Evolutionary conservation across 2,888 invertebrate species (phyloP), one percentile per base, ranked within the genome.

Genomic region (Agonopterix heracliana): DNA sequence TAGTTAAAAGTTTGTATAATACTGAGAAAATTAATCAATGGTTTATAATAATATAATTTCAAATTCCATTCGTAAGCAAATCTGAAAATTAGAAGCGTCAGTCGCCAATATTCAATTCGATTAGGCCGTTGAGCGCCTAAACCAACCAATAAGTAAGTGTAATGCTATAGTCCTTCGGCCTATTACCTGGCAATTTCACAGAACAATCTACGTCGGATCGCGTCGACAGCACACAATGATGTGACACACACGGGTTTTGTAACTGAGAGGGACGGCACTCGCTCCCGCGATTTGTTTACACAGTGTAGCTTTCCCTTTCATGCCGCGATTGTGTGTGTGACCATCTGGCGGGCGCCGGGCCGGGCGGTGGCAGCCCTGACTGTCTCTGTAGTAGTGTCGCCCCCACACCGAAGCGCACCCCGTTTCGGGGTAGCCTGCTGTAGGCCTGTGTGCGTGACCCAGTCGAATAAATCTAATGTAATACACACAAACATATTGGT

Each of bases 121-220:
- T 86, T 81, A 83, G 74, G 72, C 72, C 69, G 75, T 77, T 75
- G 75, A 79, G 74, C 79, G 72, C 68, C 77, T 81, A 80, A 84
- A 73, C 76, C 78, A 74, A 77, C 77, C 80, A 83, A 83, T 85
- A 83, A 85, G 81, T 86, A 82, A 81, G 81, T 86, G 85, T 86
- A 86, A 85, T 84, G 74, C 78, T 80, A 83, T 79, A 86, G 85
- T 79, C 80, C 78, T 78, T 76, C 78, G 75, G 84, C 84, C 86
- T 88, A 88, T 87, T 88, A 88, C 88, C 88, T 88, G 87, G 83
- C 86, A 87, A 88, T 87, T 87, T 87, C 85, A 86, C 86, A 83
- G 87, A 85, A 85, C 84, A 86, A 85, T 84, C 83, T 82, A 84
- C 84, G 76, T 80, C 73, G 78, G 75, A 72, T 76, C 77, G 78